Evolutionary conservation across 23 tunicate species (phyloP).

Genomic region (Styela clava): DNA sequence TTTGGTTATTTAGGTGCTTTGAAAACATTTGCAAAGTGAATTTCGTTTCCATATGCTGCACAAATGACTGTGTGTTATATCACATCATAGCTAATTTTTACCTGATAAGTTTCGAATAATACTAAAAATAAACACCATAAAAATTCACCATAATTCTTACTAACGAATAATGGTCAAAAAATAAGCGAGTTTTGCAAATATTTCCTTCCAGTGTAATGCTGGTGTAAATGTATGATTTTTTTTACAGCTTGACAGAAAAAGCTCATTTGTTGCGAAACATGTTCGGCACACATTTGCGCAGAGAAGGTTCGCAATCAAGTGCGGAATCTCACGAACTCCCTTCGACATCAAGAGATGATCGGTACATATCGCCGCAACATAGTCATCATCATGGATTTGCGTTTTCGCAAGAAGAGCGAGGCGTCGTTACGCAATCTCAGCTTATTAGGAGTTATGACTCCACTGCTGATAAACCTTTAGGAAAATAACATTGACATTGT

Average conservation of each 20-base stretch:
- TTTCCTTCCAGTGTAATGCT: no score
- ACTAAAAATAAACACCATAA: no score
- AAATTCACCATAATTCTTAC: no score
- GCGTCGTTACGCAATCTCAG: slow-evolving; percentile 77
- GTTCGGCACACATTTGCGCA: slow-evolving; percentile 40
- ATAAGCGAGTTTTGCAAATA: no score
- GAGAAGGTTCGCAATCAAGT: slow-evolving; percentile 12
- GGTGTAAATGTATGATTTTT: no score
- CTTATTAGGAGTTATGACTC: slow-evolving; percentile 73
- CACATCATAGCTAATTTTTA: no score
- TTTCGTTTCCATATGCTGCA: no score
- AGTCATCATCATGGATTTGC: slow-evolving; percentile 55
- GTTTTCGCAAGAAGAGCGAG: slow-evolving; percentile 84
- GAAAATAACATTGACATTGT: slow-evolving; percentile 7
- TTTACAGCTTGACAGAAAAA: slow-evolving; percentile 57
- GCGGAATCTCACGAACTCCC: slow-evolving; percentile 34
- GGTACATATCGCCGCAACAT: slow-evolving; percentile 1
- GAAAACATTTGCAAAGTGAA: no score
- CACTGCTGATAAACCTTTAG: slow-evolving; percentile 36
- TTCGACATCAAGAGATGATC: slow-evolving; percentile 23
- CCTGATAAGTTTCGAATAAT: no score
- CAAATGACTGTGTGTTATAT: no score
- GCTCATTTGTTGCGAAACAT: slow-evolving; percentile 79
- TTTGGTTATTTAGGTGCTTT: no score
- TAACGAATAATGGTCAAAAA: no score